phyloP scores from a whole-genome alignment of 2,888 invertebrate genomes.

The Ophion obscuratus region DNA sequence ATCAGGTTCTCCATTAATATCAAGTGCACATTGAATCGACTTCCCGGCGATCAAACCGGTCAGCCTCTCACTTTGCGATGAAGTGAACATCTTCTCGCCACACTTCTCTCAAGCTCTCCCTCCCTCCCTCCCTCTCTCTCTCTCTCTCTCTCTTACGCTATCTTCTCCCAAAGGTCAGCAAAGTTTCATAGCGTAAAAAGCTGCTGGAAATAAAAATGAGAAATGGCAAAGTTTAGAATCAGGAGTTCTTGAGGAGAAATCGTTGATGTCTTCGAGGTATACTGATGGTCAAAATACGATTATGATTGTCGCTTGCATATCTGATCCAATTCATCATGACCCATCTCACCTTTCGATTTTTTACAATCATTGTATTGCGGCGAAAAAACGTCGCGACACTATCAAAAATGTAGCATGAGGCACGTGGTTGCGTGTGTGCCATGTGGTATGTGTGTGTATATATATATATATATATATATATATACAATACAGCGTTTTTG shows the following conservation, averaged over 20 bases:
- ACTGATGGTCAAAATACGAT: background rate
- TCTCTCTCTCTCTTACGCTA: constrained; percentile 8
- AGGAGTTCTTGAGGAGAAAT: background rate
- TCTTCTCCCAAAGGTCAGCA: constrained; percentile 28
- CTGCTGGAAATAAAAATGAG: background rate
- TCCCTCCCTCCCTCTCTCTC: constrained; percentile 5
- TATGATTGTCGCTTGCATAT: background rate
- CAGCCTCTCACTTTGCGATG: constrained; percentile 60
- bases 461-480: no score
- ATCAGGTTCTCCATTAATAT: constrained; percentile 40
- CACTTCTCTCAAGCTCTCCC: constrained; percentile 9
- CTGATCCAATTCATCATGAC: background rate
- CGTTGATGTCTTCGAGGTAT: background rate
- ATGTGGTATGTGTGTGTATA: no score
- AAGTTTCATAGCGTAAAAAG: background rate
- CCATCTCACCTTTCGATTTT: background rate
- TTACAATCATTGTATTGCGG: background rate
- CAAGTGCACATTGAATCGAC: constrained; percentile 37
- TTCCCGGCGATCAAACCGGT: constrained; percentile 52
- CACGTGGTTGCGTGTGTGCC: no score
- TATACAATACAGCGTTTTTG: no score
- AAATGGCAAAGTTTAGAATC: background rate
- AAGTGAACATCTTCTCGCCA: constrained; percentile 30
- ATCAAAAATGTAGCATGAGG: no score
- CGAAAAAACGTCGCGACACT: background rate